These are phyloP conservation scores for Orbicella faveolata DNA, from an alignment of 64 coral and sea anemone species.

Conservation along the genomic window DNA sequence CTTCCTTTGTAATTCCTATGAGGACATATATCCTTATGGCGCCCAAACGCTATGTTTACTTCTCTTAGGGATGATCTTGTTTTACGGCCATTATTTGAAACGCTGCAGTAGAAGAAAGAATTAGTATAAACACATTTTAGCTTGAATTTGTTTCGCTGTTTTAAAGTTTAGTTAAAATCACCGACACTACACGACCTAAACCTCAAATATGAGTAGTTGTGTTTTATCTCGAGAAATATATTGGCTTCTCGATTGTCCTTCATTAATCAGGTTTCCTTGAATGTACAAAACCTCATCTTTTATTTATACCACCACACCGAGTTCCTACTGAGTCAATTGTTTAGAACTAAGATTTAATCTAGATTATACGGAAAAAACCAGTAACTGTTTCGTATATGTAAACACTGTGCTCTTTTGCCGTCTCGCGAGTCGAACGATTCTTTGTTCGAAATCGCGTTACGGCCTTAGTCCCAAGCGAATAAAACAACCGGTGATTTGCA, in stretches of 20 bases:
- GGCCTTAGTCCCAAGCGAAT: not conserved
- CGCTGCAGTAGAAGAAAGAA: not conserved
- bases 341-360: conserved; percentile 15
- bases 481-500: conserved; percentile 8
- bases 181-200: not conserved
- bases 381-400: conserved; percentile 11
- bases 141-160: not conserved
- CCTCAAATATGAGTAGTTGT: not conserved
- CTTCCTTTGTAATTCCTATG: not conserved
- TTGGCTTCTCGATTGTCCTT: conserved; percentile 31
- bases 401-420: conserved; percentile 13
- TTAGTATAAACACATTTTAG: conserved; percentile 18
- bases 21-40: conserved; percentile 27
- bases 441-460: conserved; percentile 34
- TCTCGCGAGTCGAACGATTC: not conserved
- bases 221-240: conserved; percentile 5
- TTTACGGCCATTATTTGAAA: conserved; percentile 26
- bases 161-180: not conserved
- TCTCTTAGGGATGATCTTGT: conserved; percentile 21
- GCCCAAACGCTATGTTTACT: conserved; percentile 22
- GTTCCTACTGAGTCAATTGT: conserved; percentile 30
- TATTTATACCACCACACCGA: conserved; percentile 41
- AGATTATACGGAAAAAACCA: not conserved
- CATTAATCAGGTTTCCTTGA: conserved; percentile 28
- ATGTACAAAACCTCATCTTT: conserved; percentile 46